Evolutionary conservation across 2,797 vertebrate species (phyloP), one percentile per base, ranked within the genome.

Genomic region (Siniperca undulata): DNA sequence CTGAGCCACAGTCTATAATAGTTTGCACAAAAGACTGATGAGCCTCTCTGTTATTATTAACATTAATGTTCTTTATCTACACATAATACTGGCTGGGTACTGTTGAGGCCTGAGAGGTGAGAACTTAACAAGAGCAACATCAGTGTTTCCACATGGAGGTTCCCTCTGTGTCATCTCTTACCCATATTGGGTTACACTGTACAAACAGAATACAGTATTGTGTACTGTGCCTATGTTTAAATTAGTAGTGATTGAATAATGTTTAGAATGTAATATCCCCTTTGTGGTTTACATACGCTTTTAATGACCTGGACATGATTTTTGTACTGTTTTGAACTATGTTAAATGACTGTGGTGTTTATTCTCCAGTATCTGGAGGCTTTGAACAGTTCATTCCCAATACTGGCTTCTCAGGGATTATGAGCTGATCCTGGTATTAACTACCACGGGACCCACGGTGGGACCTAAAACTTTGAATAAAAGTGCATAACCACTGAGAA

Each of bases 171-270:
- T 94, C 7, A 80, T 93, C 87, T 86, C 94, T 96, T 90, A 95
- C 98, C 97, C 98, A 99, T 94, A 98, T 95, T 99, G 98, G 98
- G 98, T 94, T 87, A 78, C 36, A 68, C 82, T 98, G 97, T 98
- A 97, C 92, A 97, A 97, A 95, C 73, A 89, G 90, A 97, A 95
- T 92, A 88, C 98, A 97, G 98, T 99, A 97, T 96, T 97, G 96
- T 97, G 95, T 98, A 97, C 97, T 97, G 96, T 95, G 92, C 88
- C 83, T 92, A 92, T 93, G 94, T 89, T 89, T 84, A 83, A 86
- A 90, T 78, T 59, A 66, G 87, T 91, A 93, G 89, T 78, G 85
- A 91, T 80, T 94, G 90, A 94, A 89, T 89, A 82, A 94, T 94
- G 93, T 94, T 93, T 93, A 93, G 93, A 90, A 93, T 92, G 90